Base-by-base conservation (phyloP, 2,797 vertebrate genomes). In the Cirrhinus mrigala region DNA sequence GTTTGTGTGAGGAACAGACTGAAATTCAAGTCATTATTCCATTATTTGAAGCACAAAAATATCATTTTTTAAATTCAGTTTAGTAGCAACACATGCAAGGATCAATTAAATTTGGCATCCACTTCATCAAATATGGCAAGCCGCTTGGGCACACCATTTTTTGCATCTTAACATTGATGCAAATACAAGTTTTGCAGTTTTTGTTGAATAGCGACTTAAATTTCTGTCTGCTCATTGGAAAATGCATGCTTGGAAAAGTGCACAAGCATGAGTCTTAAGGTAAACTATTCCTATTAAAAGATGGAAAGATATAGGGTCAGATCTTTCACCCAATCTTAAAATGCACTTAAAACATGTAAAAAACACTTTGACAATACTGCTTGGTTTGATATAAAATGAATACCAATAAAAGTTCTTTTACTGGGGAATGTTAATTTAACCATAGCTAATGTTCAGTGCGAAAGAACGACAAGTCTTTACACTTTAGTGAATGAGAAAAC, bases 401-500 rank as follows among this genome's bases (percentile, higher is more conserved):
- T 56, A 22, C 6, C 6, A 56, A 22, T 76, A 56, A n/a, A 58
- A 37, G 20, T 7, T n/a, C 3, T 58, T 58, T 40, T 40, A 40
- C 8, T n/a, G 52, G 52, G 33, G 14, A 77, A 77, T 16, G 74
- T 33, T 56, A 4, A 77, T 24, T 58, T 40, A 40, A 3, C 74
- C 29, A 16, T 14, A 7, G 29, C 52, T 77, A 56, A 58, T 16
- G 33, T 8, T 76, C 12, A 58, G 12, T 56, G 29, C 1, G 12
- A 76, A 76, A 4, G 20, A 56, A 58, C 6, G 33, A 54, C 12
- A 3, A 8, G 74, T 76, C 24, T 76, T 76, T 37, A n/a, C 20
- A n/a, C 33, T n/a, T 58, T n/a, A 58, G 52, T 40, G 58, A 58
- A 77, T 40, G 74, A 77, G 33, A 77, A 77, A 58, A 58, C 52